Conservation (phyloP, 2,113 vertebrate species). For the Pachyramphus minor region DNA sequence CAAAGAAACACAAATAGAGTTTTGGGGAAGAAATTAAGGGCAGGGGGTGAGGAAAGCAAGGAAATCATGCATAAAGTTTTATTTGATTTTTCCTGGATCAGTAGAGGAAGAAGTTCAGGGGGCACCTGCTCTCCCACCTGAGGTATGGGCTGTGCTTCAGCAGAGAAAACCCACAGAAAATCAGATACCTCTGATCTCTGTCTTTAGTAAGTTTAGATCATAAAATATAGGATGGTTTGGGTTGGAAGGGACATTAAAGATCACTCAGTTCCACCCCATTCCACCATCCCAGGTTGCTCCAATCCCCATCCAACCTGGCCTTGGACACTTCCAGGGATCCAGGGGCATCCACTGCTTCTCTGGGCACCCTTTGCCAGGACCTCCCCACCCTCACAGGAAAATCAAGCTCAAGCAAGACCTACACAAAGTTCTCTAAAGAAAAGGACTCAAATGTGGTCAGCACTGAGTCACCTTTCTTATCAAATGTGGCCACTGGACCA, state of each 20-base stretch:
- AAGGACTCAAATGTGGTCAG: background rate
- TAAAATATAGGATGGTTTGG: background rate
- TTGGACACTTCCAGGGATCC: background rate
- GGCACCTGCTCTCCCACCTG: background rate
- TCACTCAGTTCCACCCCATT: background rate
- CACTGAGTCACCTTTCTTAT: background rate
- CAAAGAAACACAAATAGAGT: background rate
- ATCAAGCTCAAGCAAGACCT: background rate
- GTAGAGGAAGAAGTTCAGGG: background rate
- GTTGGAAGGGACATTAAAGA: background rate
- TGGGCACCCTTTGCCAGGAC: background rate
- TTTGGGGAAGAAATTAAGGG: background rate
- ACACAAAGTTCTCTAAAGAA: background rate
- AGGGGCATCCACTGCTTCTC: background rate
- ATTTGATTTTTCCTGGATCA: background rate
- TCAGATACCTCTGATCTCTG: background rate
- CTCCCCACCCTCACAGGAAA: background rate
- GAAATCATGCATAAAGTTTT: background rate
- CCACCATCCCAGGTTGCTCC: background rate
- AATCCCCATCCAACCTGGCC: background rate
- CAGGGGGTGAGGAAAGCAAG: background rate
- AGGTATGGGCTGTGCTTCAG: background rate
- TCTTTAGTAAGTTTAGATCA: background rate
- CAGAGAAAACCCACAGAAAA: background rate
- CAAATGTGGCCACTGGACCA: background rate